These are phyloP conservation scores for Paramuricea clavata DNA, from an alignment of 92 coral and sea anemone genomes.

Conservation along the genomic window DNA sequence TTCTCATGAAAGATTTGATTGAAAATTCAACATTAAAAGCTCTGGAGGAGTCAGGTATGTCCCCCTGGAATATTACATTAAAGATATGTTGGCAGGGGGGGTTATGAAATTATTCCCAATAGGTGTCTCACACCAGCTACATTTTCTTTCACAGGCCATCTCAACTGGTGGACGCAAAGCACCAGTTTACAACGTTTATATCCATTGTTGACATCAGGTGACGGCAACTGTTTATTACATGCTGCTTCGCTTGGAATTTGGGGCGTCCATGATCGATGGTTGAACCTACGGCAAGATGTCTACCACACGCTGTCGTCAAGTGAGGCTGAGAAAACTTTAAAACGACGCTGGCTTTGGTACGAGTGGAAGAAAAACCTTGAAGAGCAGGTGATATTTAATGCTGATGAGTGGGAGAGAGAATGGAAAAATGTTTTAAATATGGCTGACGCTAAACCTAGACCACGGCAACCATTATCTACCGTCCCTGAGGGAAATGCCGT, in stretches of 20 bases:
- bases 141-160: constrained; percentile 76
- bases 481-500: constrained; percentile 60
- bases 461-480: constrained; percentile 42
- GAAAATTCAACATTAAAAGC: constrained; percentile 89
- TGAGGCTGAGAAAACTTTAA: constrained; percentile 80
- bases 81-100: neutral
- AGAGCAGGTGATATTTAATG: constrained; percentile 85
- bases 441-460: constrained; percentile 76
- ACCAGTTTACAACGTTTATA: constrained; percentile 83
- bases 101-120: neutral
- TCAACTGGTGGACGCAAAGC: constrained; percentile 94
- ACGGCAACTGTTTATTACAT: constrained; percentile 95
- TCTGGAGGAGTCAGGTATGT: constrained; percentile 91
- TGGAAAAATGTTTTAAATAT: constrained; percentile 86
- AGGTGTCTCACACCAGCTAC: too few species aligned
- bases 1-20: constrained; percentile 83
- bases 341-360: constrained; percentile 88
- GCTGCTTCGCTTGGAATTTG: constrained; percentile 99
- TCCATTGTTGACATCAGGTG: constrained; percentile 95
- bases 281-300: constrained; percentile 89
- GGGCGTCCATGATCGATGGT: constrained; percentile 93
- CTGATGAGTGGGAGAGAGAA: constrained; percentile 88
- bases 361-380: constrained; percentile 84
- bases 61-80: neutral
- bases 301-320: constrained; percentile 78